Evolutionary conservation across 2,113 vertebrate genomes (phyloP).

Genomic region (Perca fluviatilis): DNA sequence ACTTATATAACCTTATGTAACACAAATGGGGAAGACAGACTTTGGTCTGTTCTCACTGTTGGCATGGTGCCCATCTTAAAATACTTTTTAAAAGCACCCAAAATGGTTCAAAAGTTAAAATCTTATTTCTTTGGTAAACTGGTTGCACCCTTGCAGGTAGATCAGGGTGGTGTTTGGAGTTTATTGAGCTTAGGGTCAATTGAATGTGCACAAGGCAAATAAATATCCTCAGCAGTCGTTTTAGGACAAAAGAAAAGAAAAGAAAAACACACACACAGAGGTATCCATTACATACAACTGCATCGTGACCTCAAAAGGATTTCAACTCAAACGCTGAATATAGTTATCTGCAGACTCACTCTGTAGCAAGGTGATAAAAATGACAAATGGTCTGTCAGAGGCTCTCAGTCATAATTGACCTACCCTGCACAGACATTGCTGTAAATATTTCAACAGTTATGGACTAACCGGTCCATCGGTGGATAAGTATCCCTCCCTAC

Average conservation of each 20-base stretch:
- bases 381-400: conserved; percentile 42
- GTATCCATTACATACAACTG: conserved; percentile 16
- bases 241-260: neutral
- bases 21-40: neutral
- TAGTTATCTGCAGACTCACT: conserved; percentile 20
- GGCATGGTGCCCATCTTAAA: neutral
- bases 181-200: neutral
- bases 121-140: neutral
- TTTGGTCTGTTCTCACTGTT: neutral
- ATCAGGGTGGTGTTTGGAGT: neutral
- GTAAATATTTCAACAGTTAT: conserved; percentile 69
- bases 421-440: conserved; percentile 56
- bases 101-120: neutral
- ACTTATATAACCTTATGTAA: conserved; percentile 20
- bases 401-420: conserved; percentile 57
- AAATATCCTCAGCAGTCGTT: conserved; percentile 8
- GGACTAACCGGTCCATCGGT: conserved; percentile 49
- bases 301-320: conserved; percentile 25
- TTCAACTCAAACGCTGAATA: conserved; percentile 9
- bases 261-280: too few species aligned
- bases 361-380: conserved; percentile 23
- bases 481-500: conserved; percentile 35
- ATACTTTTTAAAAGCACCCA: neutral
- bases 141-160: neutral
- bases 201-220: neutral